Base-by-base conservation (phyloP, 2,888 invertebrate genomes). In the Phyllotreta cruciferae region DNA sequence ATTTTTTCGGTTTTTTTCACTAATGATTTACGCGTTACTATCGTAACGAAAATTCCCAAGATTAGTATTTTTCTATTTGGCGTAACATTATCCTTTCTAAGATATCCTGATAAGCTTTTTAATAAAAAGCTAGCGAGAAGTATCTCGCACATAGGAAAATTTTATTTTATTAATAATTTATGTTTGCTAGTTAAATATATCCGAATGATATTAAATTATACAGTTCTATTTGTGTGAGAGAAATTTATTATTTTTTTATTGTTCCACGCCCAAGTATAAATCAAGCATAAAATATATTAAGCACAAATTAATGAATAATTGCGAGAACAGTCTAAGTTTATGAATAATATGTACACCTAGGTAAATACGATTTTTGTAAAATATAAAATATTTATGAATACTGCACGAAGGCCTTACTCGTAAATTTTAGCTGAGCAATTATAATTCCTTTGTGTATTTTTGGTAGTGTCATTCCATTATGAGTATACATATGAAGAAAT, bases 11-110 rank as follows among this genome's bases (percentile, higher is more conserved):
- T 56, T 63, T 63, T 63, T 63, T 42, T 63, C 13, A 56, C 35
- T 52, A 56, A 39, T 56, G 50, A 63, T 60, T 60, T 56, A 55
- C 52, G 34, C 55, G 11, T 52, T 11, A 38, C 52, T 54, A 57
- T 63, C 47, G 47, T 56, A 56, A 47, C 47, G 24, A 24, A 45
- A 56, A 47, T 56, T 56, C 47, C 47, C 35, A 56, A 45, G 47
- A 37, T 47, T 38, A 38, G 34, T 47, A 38, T 56, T 47, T 36
- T 49, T 49, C 24, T 24, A 24, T 24, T 24, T 24, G 24, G 24
- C 4, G 24, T 24, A 24, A 24, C 24, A 24, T 24, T 24, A 24
- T 24, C 24, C 24, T 24, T 24, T 24, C 4, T 24, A 24, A 24
- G 24, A 24, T 24, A 24, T 24, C 24, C 24, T 24, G 24, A 24